Evolutionary conservation across 2,888 invertebrate genomes (phyloP).

Genomic region (Cyrtodaria siliqua): DNA sequence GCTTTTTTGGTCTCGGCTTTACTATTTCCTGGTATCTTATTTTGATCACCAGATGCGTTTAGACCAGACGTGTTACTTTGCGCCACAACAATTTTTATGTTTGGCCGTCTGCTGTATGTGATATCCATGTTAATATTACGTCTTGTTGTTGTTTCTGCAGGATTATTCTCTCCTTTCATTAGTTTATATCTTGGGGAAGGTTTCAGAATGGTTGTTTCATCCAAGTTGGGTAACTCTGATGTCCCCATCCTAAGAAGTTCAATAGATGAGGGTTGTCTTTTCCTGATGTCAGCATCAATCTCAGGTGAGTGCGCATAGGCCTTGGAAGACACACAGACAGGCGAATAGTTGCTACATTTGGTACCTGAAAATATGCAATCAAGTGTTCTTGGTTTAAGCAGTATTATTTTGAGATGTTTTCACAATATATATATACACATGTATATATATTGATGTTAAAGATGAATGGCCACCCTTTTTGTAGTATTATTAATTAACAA

Average conservation of each 20-base stretch:
- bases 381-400: too few species aligned
- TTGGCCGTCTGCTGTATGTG: neutral
- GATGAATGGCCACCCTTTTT: too few species aligned
- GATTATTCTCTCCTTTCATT: neutral
- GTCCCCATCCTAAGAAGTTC: conserved; percentile 71
- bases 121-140: neutral
- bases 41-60: too few species aligned
- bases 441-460: too few species aligned
- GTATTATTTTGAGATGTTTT: too few species aligned
- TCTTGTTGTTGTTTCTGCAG: neutral
- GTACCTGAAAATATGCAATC: too few species aligned
- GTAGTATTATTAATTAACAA: too few species aligned
- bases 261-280: conserved; percentile 60
- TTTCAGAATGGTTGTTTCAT: conserved; percentile 30
- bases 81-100: neutral
- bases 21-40: too few species aligned
- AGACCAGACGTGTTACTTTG: conserved; percentile 33
- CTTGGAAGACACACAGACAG: conserved; percentile 14
- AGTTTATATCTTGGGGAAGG: conserved; percentile 31
- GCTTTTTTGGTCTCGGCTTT: too few species aligned
- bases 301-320: conserved; percentile 42
- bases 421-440: too few species aligned
- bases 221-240: conserved; percentile 23
- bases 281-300: conserved; percentile 62
- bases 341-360: too few species aligned